Percentiles rank a stretch among this genome's conserved stretches.
Conservation (phyloP, 2,113 vertebrate genomes). For the Bos javanicus region DNA sequence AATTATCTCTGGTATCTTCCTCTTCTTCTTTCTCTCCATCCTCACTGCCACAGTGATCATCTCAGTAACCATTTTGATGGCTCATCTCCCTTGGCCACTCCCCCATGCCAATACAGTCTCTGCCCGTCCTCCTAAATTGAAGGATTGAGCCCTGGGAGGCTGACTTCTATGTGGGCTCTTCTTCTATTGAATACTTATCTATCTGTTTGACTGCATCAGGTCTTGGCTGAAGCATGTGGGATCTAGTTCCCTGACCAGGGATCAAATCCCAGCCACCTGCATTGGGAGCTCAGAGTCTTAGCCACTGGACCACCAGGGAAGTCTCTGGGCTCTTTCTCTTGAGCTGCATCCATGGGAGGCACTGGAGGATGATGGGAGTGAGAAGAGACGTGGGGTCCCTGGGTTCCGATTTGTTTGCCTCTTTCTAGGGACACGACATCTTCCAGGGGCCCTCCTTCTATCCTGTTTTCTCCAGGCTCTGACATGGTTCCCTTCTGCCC, state of each 20-base stretch:
- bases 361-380: background rate
- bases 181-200: background rate
- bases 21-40: background rate
- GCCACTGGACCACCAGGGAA: background rate
- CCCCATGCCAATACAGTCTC: accelerated
- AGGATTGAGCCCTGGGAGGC: background rate
- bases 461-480: background rate
- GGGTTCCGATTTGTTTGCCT: background rate
- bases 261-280: background rate
- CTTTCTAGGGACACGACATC: background rate
- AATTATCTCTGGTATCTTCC: background rate
- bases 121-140: background rate
- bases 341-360: background rate
- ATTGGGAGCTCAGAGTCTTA: background rate
- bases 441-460: background rate
- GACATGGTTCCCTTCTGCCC: background rate
- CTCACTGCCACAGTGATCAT: accelerated
- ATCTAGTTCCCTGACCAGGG: background rate
- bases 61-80: background rate
- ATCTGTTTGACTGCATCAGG: background rate
- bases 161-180: background rate
- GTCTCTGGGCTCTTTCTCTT: background rate
- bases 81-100: too few species aligned
- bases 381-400: background rate
- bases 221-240: background rate